Conservation (phyloP, 2,797 vertebrate species). For the Xiphorhynchus erythropygius region DNA sequence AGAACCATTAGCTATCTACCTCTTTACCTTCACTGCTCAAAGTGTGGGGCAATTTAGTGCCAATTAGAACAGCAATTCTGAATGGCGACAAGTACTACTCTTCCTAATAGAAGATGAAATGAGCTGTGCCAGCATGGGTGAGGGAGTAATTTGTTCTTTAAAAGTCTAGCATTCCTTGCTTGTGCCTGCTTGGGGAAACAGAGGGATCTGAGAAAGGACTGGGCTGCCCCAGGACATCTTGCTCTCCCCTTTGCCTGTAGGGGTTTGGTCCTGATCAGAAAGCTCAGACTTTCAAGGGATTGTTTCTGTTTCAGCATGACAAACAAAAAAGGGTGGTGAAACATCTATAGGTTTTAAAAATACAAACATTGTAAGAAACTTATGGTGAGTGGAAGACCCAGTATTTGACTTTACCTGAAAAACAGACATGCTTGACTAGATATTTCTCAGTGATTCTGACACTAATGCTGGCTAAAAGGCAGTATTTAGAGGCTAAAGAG, state of each 20-base stretch:
- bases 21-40: neutral
- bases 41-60: neutral
- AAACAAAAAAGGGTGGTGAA: neutral
- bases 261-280: neutral
- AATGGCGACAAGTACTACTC: neutral
- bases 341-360: neutral
- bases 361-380: neutral
- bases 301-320: neutral
- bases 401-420: neutral
- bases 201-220: neutral
- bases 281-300: neutral
- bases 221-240: neutral
- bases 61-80: constrained; percentile 14
- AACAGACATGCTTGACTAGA: neutral
- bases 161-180: neutral
- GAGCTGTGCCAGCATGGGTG: neutral
- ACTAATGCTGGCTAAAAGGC: neutral
- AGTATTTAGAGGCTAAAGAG: neutral
- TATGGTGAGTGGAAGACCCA: neutral
- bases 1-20: neutral
- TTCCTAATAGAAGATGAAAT: neutral
- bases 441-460: neutral
- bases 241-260: neutral
- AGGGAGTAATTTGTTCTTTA: neutral
- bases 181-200: neutral